Percentiles rank a stretch among this genome's conserved stretches.
These are phyloP conservation scores for Amblyjoppa fuscipennis DNA, from an alignment of 2,888 invertebrate species.

Conservation along the genomic window DNA sequence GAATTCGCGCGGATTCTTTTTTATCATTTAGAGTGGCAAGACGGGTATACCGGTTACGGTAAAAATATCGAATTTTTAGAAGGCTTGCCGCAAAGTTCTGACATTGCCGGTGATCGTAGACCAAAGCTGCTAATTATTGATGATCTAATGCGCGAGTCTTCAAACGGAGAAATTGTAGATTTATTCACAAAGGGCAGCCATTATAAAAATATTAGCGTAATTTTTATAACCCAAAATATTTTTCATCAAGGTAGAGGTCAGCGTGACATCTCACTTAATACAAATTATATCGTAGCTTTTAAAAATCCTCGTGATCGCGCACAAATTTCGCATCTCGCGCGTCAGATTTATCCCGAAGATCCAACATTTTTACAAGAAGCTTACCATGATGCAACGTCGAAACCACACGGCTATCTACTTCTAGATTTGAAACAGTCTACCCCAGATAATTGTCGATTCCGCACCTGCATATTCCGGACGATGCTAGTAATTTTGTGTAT, in stretches of 20 bases:
- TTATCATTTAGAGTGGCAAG: too few species aligned
- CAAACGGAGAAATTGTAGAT: background rate
- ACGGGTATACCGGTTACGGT: too few species aligned
- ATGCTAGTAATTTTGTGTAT: too few species aligned
- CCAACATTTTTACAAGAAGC: too few species aligned
- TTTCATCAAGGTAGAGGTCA: too few species aligned
- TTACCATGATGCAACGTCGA: too few species aligned
- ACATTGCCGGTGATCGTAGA: background rate
- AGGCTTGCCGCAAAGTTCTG: background rate
- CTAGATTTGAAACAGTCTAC: too few species aligned
- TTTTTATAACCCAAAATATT: too few species aligned
- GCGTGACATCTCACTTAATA: conserved; percentile 33
- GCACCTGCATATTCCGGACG: too few species aligned
- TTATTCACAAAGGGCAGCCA: conserved; percentile 5
- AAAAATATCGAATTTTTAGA: background rate
- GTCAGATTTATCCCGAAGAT: too few species aligned
- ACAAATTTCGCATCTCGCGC: conserved; percentile 37
- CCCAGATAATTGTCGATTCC: too few species aligned
- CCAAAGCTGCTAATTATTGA: background rate
- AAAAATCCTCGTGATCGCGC: conserved; percentile 60
- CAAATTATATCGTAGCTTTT: conserved; percentile 51
- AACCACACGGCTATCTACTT: too few species aligned
- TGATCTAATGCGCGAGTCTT: background rate
- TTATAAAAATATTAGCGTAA: background rate
- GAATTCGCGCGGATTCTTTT: background rate